These are phyloP conservation scores for Stegana nigrithorax DNA, from an alignment of 2,888 invertebrate genomes.

Conservation along the genomic window DNA sequence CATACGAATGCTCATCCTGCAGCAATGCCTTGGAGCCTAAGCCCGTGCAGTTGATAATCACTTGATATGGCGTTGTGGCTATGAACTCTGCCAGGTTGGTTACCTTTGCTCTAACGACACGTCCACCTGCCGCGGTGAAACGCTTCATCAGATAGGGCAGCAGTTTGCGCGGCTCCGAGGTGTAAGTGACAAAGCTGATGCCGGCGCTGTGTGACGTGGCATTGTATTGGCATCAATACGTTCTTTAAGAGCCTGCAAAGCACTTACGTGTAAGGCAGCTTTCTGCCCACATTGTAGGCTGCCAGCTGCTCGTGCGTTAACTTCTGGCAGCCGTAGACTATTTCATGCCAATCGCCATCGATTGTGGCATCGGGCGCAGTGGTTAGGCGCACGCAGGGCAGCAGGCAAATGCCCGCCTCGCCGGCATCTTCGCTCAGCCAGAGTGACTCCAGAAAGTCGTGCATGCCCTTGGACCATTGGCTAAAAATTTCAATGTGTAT, in stretches of 20 bases:
- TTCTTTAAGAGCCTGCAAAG: too few species aligned
- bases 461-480: constrained; percentile 76
- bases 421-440: constrained; percentile 72
- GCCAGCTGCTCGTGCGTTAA: constrained; percentile 54
- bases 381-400: constrained; percentile 68
- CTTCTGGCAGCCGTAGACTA: constrained; percentile 38
- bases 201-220: constrained; percentile 71
- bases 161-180: constrained; percentile 75
- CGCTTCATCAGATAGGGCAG: constrained; percentile 76
- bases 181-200: constrained; percentile 75
- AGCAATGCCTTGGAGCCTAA: constrained; percentile 75
- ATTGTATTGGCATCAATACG: constrained; percentile 39
- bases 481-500: constrained; percentile 65
- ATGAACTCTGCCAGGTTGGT: constrained; percentile 70
- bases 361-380: constrained; percentile 51
- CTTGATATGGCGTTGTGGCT: constrained; percentile 70
- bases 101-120: constrained; percentile 70
- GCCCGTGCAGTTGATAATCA: constrained; percentile 83
- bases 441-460: constrained; percentile 72
- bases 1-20: constrained; percentile 73
- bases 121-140: constrained; percentile 74
- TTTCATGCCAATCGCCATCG: constrained; percentile 54
- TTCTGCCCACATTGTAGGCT: constrained; percentile 59
- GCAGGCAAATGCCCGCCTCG: constrained; percentile 70
- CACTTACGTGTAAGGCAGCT: constrained; percentile 37